A percentile compares a stretch with the other conserved stretches of the same genome.
phyloP scores from a whole-genome alignment of 2,797 vertebrate genomes.

The Acestrorhynchus altus region DNA sequence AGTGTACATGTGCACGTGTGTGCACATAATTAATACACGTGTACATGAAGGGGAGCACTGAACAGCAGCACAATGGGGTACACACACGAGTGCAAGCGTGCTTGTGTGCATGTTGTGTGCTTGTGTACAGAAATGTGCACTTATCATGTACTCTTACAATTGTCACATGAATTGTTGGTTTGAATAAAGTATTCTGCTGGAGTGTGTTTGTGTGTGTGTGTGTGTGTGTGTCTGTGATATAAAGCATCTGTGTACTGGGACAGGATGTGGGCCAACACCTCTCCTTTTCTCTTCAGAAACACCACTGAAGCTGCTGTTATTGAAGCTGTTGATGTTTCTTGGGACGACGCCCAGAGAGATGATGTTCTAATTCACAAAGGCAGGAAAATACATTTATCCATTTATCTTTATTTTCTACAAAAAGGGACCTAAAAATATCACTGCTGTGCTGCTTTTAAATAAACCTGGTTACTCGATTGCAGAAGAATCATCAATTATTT shows the following conservation, averaged over 20 bases:
- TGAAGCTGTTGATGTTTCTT: neutral
- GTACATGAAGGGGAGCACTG: neutral
- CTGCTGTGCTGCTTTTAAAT: too few relatives aligned
- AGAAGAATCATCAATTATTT: too few relatives aligned
- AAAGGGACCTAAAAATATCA: too few relatives aligned
- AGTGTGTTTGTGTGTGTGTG: neutral
- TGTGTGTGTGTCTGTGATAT: neutral
- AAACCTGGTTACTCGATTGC: too few relatives aligned
- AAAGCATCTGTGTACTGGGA: neutral
- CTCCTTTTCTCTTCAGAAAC: neutral
- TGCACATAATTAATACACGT: neutral
- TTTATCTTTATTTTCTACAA: too few relatives aligned
- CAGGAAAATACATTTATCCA: too few relatives aligned
- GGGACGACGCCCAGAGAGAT: neutral
- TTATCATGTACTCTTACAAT: neutral
- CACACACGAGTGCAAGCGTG: neutral
- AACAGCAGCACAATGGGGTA: neutral
- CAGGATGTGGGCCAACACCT: conserved; percentile 7
- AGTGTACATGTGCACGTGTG: neutral
- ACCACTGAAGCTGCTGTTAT: neutral
- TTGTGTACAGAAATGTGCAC: neutral
- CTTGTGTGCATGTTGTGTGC: too few relatives aligned
- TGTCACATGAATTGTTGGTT: neutral
- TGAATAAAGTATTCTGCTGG: neutral
- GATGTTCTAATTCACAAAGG: neutral